Evolutionary conservation across 23 tunicate species (phyloP).

Genomic region (Botrylloides violaceus): DNA sequence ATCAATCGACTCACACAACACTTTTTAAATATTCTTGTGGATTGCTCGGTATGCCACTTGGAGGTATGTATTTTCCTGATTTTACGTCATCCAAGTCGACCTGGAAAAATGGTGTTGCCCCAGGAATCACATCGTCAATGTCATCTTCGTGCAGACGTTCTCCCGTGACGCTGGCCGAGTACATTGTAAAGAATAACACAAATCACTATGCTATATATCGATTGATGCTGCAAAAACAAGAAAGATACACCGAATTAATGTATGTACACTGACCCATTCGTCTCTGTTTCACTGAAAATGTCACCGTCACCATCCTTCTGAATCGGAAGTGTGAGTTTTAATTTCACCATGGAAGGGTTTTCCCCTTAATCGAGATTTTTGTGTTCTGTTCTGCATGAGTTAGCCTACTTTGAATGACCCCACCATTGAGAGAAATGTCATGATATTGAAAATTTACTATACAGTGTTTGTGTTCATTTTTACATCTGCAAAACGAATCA

Average conservation of each 20-base stretch:
- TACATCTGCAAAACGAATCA: too few relatives aligned
- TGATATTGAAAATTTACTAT: too few relatives aligned
- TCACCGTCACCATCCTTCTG: too few relatives aligned
- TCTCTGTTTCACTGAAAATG: too few relatives aligned
- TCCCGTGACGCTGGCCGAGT: conserved; percentile 38
- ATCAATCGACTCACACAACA: conserved; percentile 43
- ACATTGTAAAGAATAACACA: background rate
- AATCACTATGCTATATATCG: background rate
- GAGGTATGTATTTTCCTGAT: conserved; percentile 8
- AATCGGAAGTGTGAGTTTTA: too few relatives aligned
- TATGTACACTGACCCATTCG: too few relatives aligned
- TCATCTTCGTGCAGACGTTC: conserved; percentile 39
- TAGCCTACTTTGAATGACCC: too few relatives aligned
- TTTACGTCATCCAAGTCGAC: conserved; percentile 18
- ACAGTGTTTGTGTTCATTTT: too few relatives aligned
- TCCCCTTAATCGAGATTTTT: too few relatives aligned
- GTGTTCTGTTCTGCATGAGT: too few relatives aligned
- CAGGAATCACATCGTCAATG: conserved; percentile 45
- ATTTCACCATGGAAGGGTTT: too few relatives aligned
- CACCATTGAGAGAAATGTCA: too few relatives aligned
- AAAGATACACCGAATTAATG: background rate
- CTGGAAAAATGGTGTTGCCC: conserved; percentile 53
- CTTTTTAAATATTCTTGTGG: conserved; percentile 73
- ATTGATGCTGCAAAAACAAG: background rate
- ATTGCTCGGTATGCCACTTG: conserved; percentile 61